Conservation (phyloP, 2,888 invertebrate species). For the Spodoptera exigua region DNA sequence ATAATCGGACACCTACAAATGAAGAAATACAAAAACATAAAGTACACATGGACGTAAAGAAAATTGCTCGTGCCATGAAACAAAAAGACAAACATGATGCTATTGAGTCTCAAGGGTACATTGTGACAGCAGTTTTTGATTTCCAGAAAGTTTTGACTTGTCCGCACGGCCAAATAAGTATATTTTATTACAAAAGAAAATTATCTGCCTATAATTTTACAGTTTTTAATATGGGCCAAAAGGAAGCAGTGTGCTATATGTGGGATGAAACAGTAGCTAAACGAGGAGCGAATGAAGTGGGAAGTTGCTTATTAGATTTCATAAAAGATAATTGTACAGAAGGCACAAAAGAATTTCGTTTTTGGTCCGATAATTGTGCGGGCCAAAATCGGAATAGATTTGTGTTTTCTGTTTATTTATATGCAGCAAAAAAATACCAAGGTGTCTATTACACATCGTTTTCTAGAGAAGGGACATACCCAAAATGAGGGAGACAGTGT, state of each 20-base stretch:
- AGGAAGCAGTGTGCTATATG: too few relatives aligned
- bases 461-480: constrained; percentile 13
- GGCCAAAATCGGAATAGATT: constrained; percentile 10
- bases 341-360: constrained; percentile 1
- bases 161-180: too few relatives aligned
- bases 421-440: too few relatives aligned
- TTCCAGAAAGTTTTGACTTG: too few relatives aligned
- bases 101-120: too few relatives aligned
- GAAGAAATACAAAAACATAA: constrained; percentile 8
- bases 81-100: constrained; percentile 17
- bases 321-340: not conserved
- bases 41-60: constrained; percentile 8
- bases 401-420: constrained; percentile 3
- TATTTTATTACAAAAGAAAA: too few relatives aligned
- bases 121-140: constrained; percentile 17
- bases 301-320: constrained; percentile 7
- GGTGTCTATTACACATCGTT: too few relatives aligned
- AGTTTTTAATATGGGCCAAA: too few relatives aligned
- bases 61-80: constrained; percentile 7
- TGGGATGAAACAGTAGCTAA: constrained; percentile 11
- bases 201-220: too few relatives aligned
- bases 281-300: constrained; percentile 11
- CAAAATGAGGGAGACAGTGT: constrained; percentile 2
- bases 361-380: constrained; percentile 10
- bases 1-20: constrained; percentile 7